Evolutionary conservation across 2,888 invertebrate genomes (phyloP).

Genomic region (Polyommatus iphigenia): DNA sequence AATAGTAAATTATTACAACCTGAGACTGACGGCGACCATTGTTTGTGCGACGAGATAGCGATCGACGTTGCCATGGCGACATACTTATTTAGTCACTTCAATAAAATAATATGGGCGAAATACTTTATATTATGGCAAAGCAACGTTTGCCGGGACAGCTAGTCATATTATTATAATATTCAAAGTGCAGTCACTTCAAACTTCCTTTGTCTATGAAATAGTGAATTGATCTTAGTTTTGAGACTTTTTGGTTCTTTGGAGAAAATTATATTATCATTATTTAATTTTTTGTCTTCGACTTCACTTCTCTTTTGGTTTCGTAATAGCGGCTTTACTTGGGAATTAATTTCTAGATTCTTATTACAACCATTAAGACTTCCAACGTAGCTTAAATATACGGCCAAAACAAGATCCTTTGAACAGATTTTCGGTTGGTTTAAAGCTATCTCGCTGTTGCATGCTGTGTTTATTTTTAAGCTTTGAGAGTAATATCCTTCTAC

Average conservation of each 20-base stretch:
- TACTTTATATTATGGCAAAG: too few species aligned
- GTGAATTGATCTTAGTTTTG: neutral
- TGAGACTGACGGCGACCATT: too few species aligned
- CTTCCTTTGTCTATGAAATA: neutral
- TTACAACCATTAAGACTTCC: neutral
- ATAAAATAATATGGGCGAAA: too few species aligned
- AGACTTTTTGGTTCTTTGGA: neutral
- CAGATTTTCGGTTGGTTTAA: neutral
- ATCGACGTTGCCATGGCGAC: too few species aligned
- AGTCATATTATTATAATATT: neutral
- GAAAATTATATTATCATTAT: neutral
- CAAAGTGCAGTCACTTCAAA: neutral
- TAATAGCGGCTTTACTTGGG: neutral
- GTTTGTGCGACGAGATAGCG: too few species aligned
- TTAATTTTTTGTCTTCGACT: neutral
- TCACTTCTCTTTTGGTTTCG: neutral
- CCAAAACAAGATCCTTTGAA: slow-evolving; percentile 16
- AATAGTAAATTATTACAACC: too few species aligned
- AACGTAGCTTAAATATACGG: slow-evolving; percentile 21
- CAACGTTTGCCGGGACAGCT: too few species aligned
- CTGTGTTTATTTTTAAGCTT: neutral
- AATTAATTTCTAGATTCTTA: slow-evolving; percentile 20
- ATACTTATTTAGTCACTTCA: too few species aligned
- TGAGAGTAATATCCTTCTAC: slow-evolving; percentile 15
- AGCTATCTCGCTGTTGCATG: slow-evolving; percentile 4